These are phyloP conservation scores for Platycercus adscitus DNA, from an alignment of 2,113 vertebrate species.

Conservation along the genomic window DNA sequence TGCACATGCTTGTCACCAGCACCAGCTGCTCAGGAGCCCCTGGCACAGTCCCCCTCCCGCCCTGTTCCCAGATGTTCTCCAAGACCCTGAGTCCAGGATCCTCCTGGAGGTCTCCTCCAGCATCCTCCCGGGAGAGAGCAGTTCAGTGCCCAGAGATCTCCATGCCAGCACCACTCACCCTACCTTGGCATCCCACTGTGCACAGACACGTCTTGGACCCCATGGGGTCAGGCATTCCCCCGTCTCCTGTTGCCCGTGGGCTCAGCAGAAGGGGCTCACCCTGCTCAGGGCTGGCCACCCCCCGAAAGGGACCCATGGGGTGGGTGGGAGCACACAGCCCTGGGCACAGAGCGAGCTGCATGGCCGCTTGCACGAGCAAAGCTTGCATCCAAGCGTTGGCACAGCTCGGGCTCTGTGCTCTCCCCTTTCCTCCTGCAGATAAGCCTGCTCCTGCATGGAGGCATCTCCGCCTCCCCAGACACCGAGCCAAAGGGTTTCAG, in stretches of 20 bases:
- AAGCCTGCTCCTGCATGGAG: neutral
- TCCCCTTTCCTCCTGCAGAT: neutral
- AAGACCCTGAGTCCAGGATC: neutral
- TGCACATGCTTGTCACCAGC: constrained; percentile 50
- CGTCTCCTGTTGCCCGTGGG: neutral
- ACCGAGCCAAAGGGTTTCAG: neutral
- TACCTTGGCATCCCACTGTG: constrained; percentile 14
- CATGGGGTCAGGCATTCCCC: neutral
- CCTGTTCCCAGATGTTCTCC: neutral
- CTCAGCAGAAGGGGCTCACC: neutral
- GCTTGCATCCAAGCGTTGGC: neutral
- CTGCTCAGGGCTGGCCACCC: neutral
- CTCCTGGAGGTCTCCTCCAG: neutral
- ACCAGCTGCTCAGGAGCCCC: constrained; percentile 50
- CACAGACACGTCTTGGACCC: neutral
- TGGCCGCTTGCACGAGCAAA: neutral
- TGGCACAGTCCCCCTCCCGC: neutral
- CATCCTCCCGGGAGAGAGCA: neutral
- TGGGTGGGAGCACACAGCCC: neutral
- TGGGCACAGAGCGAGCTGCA: neutral
- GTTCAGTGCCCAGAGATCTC: neutral
- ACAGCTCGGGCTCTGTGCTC: neutral
- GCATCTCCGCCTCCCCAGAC: neutral
- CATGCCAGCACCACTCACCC: constrained; percentile 29
- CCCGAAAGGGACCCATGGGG: neutral